phyloP scores from a whole-genome alignment of 2,888 invertebrate genomes.

The Pocota personata region DNA sequence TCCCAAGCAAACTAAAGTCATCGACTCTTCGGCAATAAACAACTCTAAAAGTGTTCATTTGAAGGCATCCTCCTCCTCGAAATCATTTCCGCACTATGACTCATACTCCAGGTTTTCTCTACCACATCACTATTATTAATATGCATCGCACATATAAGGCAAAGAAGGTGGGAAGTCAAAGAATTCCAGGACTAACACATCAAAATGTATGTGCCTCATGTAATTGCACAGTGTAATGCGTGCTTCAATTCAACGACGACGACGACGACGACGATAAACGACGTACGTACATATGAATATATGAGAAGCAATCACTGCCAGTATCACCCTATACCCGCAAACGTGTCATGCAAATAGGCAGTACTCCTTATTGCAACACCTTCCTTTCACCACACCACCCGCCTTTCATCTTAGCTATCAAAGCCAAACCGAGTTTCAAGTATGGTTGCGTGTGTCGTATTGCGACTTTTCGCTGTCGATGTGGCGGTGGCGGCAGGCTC shows the following conservation, averaged over 20 bases:
- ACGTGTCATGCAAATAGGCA: slow-evolving; percentile 17
- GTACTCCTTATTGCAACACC: slow-evolving; percentile 49
- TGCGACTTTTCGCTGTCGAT: slow-evolving; percentile 22
- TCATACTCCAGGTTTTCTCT: slow-evolving; percentile 67
- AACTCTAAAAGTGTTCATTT: slow-evolving; percentile 32
- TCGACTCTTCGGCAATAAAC: slow-evolving; percentile 42
- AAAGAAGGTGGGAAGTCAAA: slow-evolving; percentile 53
- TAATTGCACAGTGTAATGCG: slow-evolving; percentile 66
- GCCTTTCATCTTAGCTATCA: neutral
- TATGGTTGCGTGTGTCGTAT: neutral
- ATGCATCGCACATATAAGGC: slow-evolving; percentile 49
- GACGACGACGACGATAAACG: neutral
- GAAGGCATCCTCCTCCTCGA: slow-evolving; percentile 50
- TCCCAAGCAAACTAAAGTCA: slow-evolving; percentile 22
- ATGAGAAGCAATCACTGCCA: slow-evolving; percentile 23
- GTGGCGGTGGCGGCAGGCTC: neutral
- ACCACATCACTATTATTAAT: slow-evolving; percentile 50
- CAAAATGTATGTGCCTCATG: slow-evolving; percentile 54
- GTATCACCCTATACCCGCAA: slow-evolving; percentile 9
- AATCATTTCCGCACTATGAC: slow-evolving; percentile 71
- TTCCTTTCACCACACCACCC: slow-evolving; percentile 45
- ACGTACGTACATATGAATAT: neutral
- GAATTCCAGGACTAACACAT: slow-evolving; percentile 71
- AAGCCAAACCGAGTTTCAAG: slow-evolving; percentile 3
- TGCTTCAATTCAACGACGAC: slow-evolving; percentile 45